Evolutionary conservation across 2,113 vertebrate genomes (phyloP), one percentile per base, ranked within the genome.

Genomic region (Epinephelus fuscoguttatus): DNA sequence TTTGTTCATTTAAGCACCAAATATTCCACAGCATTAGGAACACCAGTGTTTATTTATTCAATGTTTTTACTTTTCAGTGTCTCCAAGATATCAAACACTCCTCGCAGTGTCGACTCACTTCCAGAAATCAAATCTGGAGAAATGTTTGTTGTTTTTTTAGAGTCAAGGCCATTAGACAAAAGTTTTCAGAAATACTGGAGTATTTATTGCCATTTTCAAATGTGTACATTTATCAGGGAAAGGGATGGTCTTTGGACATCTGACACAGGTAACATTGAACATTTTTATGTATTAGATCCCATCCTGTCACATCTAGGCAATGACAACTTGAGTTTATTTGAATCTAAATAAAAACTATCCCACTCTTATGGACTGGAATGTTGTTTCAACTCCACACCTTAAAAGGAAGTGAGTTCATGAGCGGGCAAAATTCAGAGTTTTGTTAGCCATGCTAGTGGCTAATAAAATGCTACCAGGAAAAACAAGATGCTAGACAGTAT

Each of bases 301-400:
- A 80, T 85, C 37, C 19, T 72, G 86, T 91, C 82, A 63, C 83
- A 79, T 71, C 23, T 64, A 83, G 71, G 62, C 84, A 81, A 86
- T 74, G 62, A 78, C 19, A 61, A 66, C 27, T 81, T 71, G 15
- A 81, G 75, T 92, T 92, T 77, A 84, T 89, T 91, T 85, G 60
- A 91, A 78, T 88, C 85, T 75, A 55, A 94, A 93, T 93, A 89
- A 93, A 92, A 90, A 75, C 10, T 19, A 80, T 85, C 88, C 84
- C 71, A 87, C 84, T 88, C 64, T 78, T 85, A 21, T 60, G 9
- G 63, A 60, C 60, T 85, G 47, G 56, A 55, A 42, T 66, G 3
- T 70, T 72, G 25, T 75, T 70, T 80, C 21, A 75, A 18, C 10
- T 73, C 33, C 3, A 15, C 6, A 59, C 40, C 25, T 70, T 49